phyloP scores from a whole-genome alignment of 2,113 vertebrate species.

The Labeo catla region DNA sequence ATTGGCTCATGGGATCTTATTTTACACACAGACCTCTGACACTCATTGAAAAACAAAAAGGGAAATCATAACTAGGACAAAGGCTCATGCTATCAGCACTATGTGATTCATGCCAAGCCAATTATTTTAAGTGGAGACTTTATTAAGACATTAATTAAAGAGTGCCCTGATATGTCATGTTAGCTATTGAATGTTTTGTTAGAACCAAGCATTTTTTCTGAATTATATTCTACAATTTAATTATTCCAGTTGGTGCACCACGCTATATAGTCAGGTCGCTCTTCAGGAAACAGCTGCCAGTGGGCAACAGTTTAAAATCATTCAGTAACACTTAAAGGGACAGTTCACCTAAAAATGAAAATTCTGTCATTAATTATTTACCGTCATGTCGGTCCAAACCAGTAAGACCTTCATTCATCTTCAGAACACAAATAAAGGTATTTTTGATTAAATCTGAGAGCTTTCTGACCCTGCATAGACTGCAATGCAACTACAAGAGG shows the following conservation, averaged over 20 bases:
- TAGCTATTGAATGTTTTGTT: conserved; percentile 28
- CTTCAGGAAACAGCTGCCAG: background rate
- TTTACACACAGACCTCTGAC: conserved; percentile 20
- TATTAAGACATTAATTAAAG: conserved; percentile 35
- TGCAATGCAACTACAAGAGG: too few relatives aligned
- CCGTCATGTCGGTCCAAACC: too few relatives aligned
- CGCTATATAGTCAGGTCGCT: background rate
- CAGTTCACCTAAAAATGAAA: too few relatives aligned
- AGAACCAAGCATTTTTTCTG: background rate
- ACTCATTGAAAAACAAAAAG: conserved; percentile 5
- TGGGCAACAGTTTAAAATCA: background rate
- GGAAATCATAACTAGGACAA: conserved; percentile 41
- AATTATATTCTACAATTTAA: conserved; percentile 25
- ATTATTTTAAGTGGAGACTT: conserved; percentile 44
- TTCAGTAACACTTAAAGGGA: background rate
- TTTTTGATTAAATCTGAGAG: too few relatives aligned
- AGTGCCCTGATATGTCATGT: conserved; percentile 42
- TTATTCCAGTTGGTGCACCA: background rate
- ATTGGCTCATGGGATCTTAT: conserved; percentile 21
- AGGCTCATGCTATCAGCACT: conserved; percentile 25
- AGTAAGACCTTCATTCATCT: too few relatives aligned
- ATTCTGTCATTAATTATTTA: too few relatives aligned
- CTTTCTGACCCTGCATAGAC: too few relatives aligned
- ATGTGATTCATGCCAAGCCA: conserved; percentile 33
- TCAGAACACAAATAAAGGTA: too few relatives aligned